phyloP scores from a whole-genome alignment of 2,113 vertebrate species.

The Chamaea fasciata region DNA sequence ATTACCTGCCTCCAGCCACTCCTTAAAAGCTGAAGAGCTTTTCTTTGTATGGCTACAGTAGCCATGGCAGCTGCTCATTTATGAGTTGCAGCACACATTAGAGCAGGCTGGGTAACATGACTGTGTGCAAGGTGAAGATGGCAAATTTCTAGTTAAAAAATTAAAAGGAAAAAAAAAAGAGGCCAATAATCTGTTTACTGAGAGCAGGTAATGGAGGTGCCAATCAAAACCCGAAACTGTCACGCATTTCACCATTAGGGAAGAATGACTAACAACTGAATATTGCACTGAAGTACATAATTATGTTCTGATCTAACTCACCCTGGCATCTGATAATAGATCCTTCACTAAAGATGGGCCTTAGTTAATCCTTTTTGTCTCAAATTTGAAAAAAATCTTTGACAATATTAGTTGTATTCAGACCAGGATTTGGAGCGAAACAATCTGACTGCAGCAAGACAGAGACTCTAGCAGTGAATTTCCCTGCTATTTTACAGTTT shows the following conservation, averaged over 20 bases:
- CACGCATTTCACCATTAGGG: background rate
- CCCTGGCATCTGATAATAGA: background rate
- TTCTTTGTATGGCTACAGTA: background rate
- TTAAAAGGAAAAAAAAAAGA: background rate
- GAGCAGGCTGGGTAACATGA: background rate
- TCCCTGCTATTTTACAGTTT: background rate
- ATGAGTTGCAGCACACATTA: background rate
- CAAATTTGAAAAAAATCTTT: background rate
- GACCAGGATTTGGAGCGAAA: background rate
- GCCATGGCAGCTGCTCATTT: conserved; percentile 35
- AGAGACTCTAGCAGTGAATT: background rate
- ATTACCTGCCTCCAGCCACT: conserved; percentile 7
- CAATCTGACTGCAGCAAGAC: background rate
- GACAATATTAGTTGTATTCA: background rate
- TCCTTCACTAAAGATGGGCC: background rate
- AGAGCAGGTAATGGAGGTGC: background rate
- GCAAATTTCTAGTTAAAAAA: background rate
- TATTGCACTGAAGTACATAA: background rate
- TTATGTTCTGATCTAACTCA: background rate
- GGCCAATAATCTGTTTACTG: background rate
- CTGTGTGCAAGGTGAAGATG: background rate
- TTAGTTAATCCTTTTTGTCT: background rate
- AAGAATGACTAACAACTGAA: background rate
- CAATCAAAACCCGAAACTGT: background rate
- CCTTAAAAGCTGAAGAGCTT: conserved; percentile 17